Evolutionary conservation across 2,113 vertebrate genomes (phyloP).

Genomic region (Campylomormyrus numenius): DNA sequence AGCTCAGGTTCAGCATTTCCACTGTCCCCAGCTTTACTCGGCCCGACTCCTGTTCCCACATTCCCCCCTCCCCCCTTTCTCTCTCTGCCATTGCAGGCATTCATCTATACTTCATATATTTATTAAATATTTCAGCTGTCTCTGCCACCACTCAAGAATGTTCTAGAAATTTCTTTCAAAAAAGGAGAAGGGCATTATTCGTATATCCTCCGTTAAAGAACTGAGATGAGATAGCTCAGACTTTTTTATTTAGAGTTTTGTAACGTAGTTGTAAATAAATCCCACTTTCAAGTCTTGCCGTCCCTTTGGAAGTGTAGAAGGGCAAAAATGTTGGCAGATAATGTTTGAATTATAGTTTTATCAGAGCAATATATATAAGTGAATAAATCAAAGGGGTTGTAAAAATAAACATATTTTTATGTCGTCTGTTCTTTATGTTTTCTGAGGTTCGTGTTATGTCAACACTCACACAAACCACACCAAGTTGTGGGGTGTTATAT

Average conservation of each 20-base stretch:
- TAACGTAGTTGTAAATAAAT: conserved; percentile 3
- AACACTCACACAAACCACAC: not conserved
- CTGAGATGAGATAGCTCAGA: not conserved
- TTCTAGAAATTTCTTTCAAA: not conserved
- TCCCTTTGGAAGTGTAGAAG: conserved; percentile 2
- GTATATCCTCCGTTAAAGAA: not conserved
- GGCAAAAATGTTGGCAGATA: not conserved
- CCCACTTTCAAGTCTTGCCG: not conserved
- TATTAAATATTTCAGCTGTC: not conserved
- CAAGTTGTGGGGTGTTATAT: not conserved
- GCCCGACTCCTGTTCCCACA: conserved; percentile 25
- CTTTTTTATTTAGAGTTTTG: not conserved
- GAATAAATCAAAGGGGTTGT: not conserved
- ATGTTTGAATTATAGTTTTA: conserved; percentile 12
- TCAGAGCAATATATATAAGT: not conserved
- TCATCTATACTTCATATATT: not conserved
- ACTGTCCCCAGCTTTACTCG: not conserved
- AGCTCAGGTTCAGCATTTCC: conserved; percentile 40
- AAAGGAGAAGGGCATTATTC: not conserved
- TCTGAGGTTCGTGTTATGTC: not conserved
- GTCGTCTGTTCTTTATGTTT: conserved; percentile 1
- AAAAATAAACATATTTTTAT: conserved; percentile 9
- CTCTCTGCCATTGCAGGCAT: not conserved
- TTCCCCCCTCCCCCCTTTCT: conserved; percentile 1
- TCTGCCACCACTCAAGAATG: not conserved